A percentile compares a stretch with the other conserved stretches of the same genome.
phyloP scores from a whole-genome alignment of 2,888 invertebrate species.

The Bellardia pandia region DNA sequence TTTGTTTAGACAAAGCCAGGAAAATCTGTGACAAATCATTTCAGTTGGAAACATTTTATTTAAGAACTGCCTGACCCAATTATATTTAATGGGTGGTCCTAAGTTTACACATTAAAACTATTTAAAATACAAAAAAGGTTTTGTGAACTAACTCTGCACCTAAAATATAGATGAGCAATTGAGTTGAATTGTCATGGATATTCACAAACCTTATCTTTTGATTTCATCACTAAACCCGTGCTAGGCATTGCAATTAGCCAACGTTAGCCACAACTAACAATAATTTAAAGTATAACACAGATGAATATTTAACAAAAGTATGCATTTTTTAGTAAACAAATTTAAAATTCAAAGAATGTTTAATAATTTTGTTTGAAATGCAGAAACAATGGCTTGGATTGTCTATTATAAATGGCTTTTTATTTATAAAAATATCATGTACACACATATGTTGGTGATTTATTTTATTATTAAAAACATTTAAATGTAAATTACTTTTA shows the following conservation, averaged over 20 bases:
- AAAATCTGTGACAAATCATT: no score
- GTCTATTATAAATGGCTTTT: not conserved
- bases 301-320: not conserved
- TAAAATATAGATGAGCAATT: no score
- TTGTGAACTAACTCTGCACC: no score
- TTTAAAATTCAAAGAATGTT: conserved; percentile 10
- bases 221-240: not conserved
- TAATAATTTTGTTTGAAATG: not conserved
- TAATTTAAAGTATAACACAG: not conserved
- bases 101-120: no score
- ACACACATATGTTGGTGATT: not conserved
- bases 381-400: not conserved
- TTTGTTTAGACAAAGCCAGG: no score
- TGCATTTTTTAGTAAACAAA: not conserved
- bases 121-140: not conserved
- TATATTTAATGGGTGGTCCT: no score
- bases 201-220: no score
- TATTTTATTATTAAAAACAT: conserved; percentile 15
- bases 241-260: not conserved
- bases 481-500: conserved; percentile 32
- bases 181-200: no score
- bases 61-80: no score
- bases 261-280: not conserved
- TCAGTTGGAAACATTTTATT: no score
- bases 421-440: not conserved